Conservation (phyloP, 2,797 vertebrate species). For the Botia kubotai region DNA sequence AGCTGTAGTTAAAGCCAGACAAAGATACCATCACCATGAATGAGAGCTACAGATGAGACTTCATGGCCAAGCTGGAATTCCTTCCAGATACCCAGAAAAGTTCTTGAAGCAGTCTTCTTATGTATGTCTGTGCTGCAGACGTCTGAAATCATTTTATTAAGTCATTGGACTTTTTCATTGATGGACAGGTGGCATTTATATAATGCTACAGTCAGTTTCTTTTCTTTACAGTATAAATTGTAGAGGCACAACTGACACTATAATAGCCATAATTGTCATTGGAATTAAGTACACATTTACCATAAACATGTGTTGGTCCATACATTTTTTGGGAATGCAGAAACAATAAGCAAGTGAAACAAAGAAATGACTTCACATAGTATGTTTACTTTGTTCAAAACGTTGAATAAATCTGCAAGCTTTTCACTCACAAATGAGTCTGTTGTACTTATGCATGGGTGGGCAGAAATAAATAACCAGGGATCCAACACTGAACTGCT, state of each 20-base stretch:
- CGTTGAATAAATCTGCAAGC: neutral
- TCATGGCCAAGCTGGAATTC: constrained; percentile 69
- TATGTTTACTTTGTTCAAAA: constrained; percentile 16
- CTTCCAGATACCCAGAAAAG: constrained; percentile 68
- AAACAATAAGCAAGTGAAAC: constrained; percentile 2
- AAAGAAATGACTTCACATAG: constrained; percentile 1
- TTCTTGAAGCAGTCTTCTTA: constrained; percentile 58
- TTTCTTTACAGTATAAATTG: constrained; percentile 48
- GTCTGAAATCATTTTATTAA: constrained; percentile 67
- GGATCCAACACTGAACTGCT: constrained; percentile 3
- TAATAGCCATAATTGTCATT: constrained; percentile 56
- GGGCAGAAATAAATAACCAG: neutral
- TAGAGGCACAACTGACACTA: constrained; percentile 47
- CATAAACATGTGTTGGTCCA: constrained; percentile 7
- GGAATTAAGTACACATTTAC: constrained; percentile 62
- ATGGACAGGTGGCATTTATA: constrained; percentile 74
- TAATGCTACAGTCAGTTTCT: constrained; percentile 58
- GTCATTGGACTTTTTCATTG: constrained; percentile 67
- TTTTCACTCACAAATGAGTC: neutral
- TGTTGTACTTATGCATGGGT: neutral
- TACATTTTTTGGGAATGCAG: constrained; percentile 12
- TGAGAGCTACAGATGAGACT: constrained; percentile 62
- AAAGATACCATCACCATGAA: constrained; percentile 54
- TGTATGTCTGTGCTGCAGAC: constrained; percentile 56
- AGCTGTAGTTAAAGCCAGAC: constrained; percentile 62